Evolutionary conservation across 1,140 invertebrate genomes (phyloP).

Genomic region (Medauroidea extradentata): DNA sequence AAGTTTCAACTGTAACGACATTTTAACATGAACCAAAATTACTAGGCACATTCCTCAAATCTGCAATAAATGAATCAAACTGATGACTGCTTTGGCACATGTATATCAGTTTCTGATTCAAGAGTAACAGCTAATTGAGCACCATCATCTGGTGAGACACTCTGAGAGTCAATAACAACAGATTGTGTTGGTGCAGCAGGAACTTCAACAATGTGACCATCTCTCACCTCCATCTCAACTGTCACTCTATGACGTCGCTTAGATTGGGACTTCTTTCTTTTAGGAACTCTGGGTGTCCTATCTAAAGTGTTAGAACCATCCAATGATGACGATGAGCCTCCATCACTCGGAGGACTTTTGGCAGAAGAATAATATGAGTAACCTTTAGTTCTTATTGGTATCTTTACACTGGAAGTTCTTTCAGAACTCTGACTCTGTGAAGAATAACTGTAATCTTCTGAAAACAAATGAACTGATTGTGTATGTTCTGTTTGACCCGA

Average conservation of each 20-base stretch:
- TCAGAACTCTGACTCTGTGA: too few species aligned
- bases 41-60: too few species aligned
- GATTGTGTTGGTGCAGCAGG: not conserved
- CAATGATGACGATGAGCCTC: conserved; percentile 25
- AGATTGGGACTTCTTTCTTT: conserved; percentile 22
- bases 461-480: too few species aligned
- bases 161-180: not conserved
- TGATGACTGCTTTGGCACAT: conserved; percentile 14
- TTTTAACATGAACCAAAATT: too few species aligned
- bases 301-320: conserved; percentile 28
- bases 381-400: conserved; percentile 21
- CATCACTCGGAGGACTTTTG: conserved; percentile 33
- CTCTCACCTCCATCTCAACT: conserved; percentile 44
- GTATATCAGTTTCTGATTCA: not conserved
- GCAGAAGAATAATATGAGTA: conserved; percentile 36
- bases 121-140: not conserved
- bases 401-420: not conserved
- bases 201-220: conserved; percentile 26
- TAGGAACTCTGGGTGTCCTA: conserved; percentile 33
- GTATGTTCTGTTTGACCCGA: too few species aligned
- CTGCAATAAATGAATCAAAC: conserved; percentile 5
- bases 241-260: conserved; percentile 42
- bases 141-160: not conserved
- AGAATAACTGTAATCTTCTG: too few species aligned
- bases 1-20: too few species aligned